Conservation (phyloP, 2,797 vertebrate species). For the Denticeps clupeoides region DNA sequence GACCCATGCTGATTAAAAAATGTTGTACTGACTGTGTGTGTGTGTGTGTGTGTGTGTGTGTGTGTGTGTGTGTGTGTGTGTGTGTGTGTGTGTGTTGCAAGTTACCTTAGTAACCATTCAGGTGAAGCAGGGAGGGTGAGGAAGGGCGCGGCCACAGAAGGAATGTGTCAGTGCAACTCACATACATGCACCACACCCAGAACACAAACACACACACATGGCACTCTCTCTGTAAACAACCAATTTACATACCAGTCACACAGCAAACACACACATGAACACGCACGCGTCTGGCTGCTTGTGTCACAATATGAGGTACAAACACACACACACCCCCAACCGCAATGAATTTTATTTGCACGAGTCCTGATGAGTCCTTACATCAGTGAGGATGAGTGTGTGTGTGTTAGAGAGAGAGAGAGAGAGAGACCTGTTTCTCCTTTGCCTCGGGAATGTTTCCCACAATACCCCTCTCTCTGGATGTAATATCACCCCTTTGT, state of each 20-base stretch:
- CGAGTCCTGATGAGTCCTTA: no score
- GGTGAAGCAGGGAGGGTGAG: conserved; percentile 26
- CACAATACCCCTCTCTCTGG: conserved; percentile 57
- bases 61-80: conserved; percentile 7
- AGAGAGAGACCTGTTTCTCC: conserved; percentile 12
- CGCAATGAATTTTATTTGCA: no score
- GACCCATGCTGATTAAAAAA: not conserved
- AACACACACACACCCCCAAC: no score
- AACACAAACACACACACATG: not conserved
- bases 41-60: not conserved
- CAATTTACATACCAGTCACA: conserved; percentile 2
- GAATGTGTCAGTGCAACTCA: conserved; percentile 25
- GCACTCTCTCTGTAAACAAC: conserved; percentile 11
- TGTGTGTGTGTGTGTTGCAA: not conserved
- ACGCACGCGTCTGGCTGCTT: no score
- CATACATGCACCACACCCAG: conserved; percentile 25
- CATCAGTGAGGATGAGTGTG: conserved; percentile 5
- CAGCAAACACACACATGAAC: not conserved
- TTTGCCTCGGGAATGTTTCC: conserved; percentile 20
- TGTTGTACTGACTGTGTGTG: not conserved
- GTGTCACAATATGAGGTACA: no score
- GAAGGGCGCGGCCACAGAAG: conserved; percentile 25
- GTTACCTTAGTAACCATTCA: conserved; percentile 12
- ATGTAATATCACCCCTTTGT: conserved; percentile 67
- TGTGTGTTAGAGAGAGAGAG: not conserved